Percentiles rank a stretch among this genome's conserved stretches.
These are phyloP conservation scores for Athalia circularis DNA, from an alignment of 2,888 invertebrate species.

Conservation along the genomic window DNA sequence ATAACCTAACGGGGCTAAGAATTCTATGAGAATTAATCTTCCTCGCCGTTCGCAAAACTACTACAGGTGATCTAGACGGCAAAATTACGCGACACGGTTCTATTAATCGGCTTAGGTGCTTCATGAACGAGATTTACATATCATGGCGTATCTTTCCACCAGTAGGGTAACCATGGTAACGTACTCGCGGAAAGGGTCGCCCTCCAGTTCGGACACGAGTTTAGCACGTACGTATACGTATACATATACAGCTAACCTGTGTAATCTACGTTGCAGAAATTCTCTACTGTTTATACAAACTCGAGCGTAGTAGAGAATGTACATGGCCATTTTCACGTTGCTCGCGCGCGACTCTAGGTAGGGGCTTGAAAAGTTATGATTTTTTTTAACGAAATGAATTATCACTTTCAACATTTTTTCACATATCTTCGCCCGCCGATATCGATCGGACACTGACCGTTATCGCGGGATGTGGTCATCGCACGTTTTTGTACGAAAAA, in stretches of 20 bases:
- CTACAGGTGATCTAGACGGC: too few species aligned
- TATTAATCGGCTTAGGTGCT: conserved; percentile 41
- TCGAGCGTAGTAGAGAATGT: conserved; percentile 2
- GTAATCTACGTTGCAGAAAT: conserved; percentile 26
- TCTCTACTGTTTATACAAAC: conserved; percentile 13
- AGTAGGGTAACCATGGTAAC: conserved; percentile 49
- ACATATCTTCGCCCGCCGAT: too few species aligned
- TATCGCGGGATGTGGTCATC: too few species aligned
- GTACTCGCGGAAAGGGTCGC: conserved; percentile 44
- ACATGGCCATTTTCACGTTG: too few species aligned
- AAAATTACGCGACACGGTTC: conserved; percentile 20
- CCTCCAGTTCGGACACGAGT: conserved; percentile 25
- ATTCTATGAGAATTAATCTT: too few species aligned
- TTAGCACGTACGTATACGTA: not conserved
- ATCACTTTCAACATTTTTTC: too few species aligned
- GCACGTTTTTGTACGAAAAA: too few species aligned
- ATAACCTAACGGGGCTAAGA: too few species aligned
- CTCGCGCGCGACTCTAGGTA: not conserved
- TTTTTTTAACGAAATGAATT: too few species aligned
- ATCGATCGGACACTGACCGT: too few species aligned
- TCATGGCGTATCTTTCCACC: conserved; percentile 53
- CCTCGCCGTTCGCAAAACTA: too few species aligned
- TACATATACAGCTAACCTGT: conserved; percentile 1
- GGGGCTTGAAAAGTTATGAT: not conserved
- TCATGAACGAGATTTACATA: conserved; percentile 53